Evolutionary conservation across 2,888 invertebrate species (phyloP).

Genomic region (Masnerella sp.): DNA sequence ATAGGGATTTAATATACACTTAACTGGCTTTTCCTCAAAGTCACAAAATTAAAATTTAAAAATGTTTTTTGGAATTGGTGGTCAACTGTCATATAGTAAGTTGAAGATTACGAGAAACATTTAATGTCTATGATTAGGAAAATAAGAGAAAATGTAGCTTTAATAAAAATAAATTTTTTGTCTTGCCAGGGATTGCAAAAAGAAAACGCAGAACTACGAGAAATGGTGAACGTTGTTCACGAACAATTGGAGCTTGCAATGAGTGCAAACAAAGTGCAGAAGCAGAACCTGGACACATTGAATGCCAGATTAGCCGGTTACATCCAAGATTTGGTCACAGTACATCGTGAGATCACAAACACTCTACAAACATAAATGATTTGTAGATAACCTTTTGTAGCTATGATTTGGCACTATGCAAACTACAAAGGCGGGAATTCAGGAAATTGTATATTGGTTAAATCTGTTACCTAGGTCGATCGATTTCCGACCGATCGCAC

Average conservation of each 20-base stretch:
- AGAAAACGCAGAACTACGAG: slow-evolving; percentile 83
- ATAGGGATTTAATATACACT: too few relatives aligned
- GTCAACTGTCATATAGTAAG: too few relatives aligned
- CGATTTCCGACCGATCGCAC: slow-evolving; percentile 31
- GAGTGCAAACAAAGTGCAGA: slow-evolving; percentile 89
- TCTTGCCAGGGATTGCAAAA: slow-evolving; percentile 81
- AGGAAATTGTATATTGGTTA: slow-evolving; percentile 54
- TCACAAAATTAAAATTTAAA: too few relatives aligned
- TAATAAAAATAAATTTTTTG: too few relatives aligned
- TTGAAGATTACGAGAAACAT: too few relatives aligned
- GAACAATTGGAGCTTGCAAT: slow-evolving; percentile 88
- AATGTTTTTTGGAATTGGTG: too few relatives aligned
- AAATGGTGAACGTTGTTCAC: slow-evolving; percentile 86
- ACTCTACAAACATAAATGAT: slow-evolving; percentile 85
- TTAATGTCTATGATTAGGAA: too few relatives aligned
- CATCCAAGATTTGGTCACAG: slow-evolving; percentile 87
- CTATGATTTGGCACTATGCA: slow-evolving; percentile 58
- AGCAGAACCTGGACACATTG: slow-evolving; percentile 88
- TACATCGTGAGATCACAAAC: slow-evolving; percentile 91
- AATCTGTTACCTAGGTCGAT: slow-evolving; percentile 54
- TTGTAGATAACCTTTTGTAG: slow-evolving; percentile 71
- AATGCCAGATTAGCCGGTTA: slow-evolving; percentile 90
- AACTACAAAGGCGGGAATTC: slow-evolving; percentile 49
- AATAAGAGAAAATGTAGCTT: too few relatives aligned
- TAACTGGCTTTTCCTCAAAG: too few relatives aligned